Evolutionary conservation across 2,113 vertebrate species (phyloP), one percentile per base, ranked within the genome.

Genomic region (Calyptomena viridis): DNA sequence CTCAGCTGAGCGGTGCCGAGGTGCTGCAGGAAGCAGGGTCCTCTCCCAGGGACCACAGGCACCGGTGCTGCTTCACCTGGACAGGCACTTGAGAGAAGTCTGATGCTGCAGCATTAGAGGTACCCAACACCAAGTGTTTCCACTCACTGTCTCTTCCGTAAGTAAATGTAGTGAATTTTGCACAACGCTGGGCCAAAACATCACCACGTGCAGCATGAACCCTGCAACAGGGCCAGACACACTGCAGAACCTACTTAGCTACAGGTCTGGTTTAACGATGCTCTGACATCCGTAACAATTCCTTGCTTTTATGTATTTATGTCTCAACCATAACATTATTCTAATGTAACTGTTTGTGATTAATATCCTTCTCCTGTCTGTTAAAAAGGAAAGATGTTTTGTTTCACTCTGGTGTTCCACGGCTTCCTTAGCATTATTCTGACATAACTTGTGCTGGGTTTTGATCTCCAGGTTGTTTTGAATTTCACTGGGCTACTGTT

Each of bases 331-430:
- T 40, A 96, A 94, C 89, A 84, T 93, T 96, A 96, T 96, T 96
- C 91, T 95, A 97, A 95, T 77, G 91, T 90, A 96, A 96, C 74
- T 93, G 53, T 94, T 87, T 96, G 93, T 94, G 93, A 95, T 88
- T 92, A 95, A 96, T 93, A 95, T 55, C 84, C 69, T 60, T 33
- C 68, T 94, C 64, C 64, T 82, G 55, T 33, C 88, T 56, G 49
- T 44, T 86, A 44, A 67, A 68, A 55, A 16, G 44, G 62, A 82
- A 56, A 56, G 60, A 71, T 0, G 27, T 93, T 89, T 60, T 55
- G 55, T 55, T 87, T 90, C 22, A 20, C 52, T 47, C 58, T 28
- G 14, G 66, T 2, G 31, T 25, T 74, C 66, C 37, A 6, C 0
- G 1, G 31, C 30, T 84, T 50, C 84, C 62, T 56, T 9, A 30